Conservation (phyloP, 2,888 invertebrate genomes). For the Agonopterix arenella region DNA sequence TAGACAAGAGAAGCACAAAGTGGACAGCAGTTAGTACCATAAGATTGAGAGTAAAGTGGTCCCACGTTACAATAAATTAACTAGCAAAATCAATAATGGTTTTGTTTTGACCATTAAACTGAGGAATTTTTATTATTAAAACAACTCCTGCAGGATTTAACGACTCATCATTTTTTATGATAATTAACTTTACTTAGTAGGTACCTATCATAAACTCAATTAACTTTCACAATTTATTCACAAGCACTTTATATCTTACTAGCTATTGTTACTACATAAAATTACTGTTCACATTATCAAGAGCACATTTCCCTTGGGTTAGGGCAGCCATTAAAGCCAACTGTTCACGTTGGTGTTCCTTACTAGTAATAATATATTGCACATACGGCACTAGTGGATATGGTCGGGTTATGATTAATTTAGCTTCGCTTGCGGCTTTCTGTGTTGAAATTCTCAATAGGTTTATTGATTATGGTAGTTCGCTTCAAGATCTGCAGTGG, state of each 20-base stretch:
- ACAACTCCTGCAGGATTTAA: too few species aligned
- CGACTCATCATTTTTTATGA: too few species aligned
- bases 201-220: slow-evolving; percentile 6
- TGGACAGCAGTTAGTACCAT: too few species aligned
- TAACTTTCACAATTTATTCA: slow-evolving; percentile 10
- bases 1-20: too few species aligned
- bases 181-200: too few species aligned
- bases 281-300: slow-evolving; percentile 66
- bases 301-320: slow-evolving; percentile 66
- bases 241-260: slow-evolving; percentile 23
- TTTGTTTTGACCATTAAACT: too few species aligned
- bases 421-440: slow-evolving; percentile 27
- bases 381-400: slow-evolving; percentile 33
- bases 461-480: slow-evolving; percentile 22
- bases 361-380: slow-evolving; percentile 49
- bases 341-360: slow-evolving; percentile 49
- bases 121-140: too few species aligned
- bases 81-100: too few species aligned
- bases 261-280: slow-evolving; percentile 61
- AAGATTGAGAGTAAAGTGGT: too few species aligned
- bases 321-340: slow-evolving; percentile 66
- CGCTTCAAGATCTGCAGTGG: neutral
- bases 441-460: slow-evolving; percentile 28
- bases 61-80: too few species aligned
- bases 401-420: slow-evolving; percentile 41